Evolutionary conservation across 2,888 invertebrate genomes (phyloP).

Genomic region (Scelioninae gen. 1): DNA sequence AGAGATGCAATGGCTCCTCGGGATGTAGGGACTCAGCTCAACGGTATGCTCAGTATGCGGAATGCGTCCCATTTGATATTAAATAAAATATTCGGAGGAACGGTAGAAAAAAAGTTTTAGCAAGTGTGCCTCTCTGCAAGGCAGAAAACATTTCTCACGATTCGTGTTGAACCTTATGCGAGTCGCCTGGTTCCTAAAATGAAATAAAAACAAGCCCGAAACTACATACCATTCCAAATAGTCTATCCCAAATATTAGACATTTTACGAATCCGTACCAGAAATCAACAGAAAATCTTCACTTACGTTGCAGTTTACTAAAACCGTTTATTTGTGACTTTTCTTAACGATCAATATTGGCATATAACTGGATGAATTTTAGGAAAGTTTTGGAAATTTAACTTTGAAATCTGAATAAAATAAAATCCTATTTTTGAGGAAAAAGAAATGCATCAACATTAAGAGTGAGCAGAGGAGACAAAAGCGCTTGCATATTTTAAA

Average conservation of each 20-base stretch:
- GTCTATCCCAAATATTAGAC: constrained; percentile 40
- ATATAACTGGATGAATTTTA: constrained; percentile 28
- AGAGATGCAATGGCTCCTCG: constrained; percentile 70
- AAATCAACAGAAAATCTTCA: constrained; percentile 25
- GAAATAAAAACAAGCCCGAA: constrained; percentile 17
- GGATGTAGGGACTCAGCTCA: constrained; percentile 70
- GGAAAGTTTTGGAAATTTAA: constrained; percentile 44
- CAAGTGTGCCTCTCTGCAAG: constrained; percentile 67
- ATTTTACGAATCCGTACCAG: not conserved
- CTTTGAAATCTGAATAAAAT: constrained; percentile 48
- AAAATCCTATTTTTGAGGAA: constrained; percentile 41
- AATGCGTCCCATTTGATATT: constrained; percentile 81
- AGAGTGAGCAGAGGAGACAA: too few relatives aligned
- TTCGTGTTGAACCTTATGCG: constrained; percentile 71
- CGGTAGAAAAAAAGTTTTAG: constrained; percentile 63
- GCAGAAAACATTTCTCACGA: constrained; percentile 71
- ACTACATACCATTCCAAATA: constrained; percentile 31
- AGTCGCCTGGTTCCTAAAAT: constrained; percentile 47
- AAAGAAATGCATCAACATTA: constrained; percentile 62
- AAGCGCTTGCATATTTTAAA: constrained; percentile 29
- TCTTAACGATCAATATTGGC: constrained; percentile 1
- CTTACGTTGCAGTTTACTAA: too few relatives aligned
- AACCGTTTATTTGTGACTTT: constrained; percentile 1
- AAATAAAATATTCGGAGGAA: constrained; percentile 80
- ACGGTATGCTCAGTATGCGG: constrained; percentile 80